phyloP scores from a whole-genome alignment of 2,797 vertebrate genomes.

The Simalia tracyae region DNA sequence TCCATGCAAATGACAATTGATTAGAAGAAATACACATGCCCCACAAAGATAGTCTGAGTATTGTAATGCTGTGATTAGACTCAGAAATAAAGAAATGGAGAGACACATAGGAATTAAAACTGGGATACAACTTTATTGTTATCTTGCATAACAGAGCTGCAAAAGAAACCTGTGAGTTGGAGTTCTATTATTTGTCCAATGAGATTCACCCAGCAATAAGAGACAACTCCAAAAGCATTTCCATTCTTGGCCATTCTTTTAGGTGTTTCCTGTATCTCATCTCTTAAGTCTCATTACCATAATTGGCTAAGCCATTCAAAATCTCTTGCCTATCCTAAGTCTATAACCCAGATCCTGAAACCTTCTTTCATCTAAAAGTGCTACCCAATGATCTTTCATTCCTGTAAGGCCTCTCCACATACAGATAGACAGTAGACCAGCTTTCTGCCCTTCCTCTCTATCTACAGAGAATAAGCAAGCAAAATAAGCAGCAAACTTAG shows the following conservation, averaged over 20 bases:
- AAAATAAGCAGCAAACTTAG: not conserved
- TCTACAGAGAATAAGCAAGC: not conserved
- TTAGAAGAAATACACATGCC: not conserved
- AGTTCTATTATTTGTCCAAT: not conserved
- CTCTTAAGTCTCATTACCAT: not conserved
- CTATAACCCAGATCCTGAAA: not conserved
- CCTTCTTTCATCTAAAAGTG: not conserved
- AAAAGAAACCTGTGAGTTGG: not conserved
- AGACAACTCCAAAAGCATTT: not conserved
- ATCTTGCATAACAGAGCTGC: not conserved
- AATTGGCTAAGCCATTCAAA: not conserved
- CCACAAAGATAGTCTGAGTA: not conserved
- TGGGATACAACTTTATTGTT: not conserved
- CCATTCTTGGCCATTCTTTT: not conserved
- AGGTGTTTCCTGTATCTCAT: not conserved
- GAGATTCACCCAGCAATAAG: not conserved
- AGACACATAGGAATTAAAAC: not conserved
- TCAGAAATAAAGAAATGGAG: not conserved
- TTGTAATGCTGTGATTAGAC: not conserved
- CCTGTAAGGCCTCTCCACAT: not conserved
- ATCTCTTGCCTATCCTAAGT: not conserved
- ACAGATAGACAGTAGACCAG: not conserved
- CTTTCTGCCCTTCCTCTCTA: not conserved
- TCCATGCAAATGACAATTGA: slow-evolving; percentile 15
- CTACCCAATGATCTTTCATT: not conserved